Evolutionary conservation across 2,113 vertebrate species (phyloP), one percentile per base, ranked within the genome.

Genomic region (Riparia riparia): DNA sequence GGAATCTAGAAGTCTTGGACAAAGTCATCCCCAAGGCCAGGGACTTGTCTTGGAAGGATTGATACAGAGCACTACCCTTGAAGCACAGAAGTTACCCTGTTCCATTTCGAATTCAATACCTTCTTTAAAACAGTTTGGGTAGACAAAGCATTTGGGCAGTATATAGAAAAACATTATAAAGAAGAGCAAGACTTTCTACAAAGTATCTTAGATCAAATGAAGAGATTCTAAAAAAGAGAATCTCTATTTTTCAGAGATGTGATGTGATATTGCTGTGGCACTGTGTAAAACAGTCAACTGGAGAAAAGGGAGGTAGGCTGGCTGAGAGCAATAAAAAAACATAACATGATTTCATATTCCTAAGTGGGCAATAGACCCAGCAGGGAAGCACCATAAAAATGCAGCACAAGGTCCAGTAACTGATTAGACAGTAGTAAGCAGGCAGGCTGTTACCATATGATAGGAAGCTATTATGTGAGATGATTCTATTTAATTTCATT

Each of bases 401-500:
- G 49, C 9, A 89, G 50, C 65, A 76, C 41, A 82, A 47, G n/a
- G 37, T 94, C 96, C 78, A 94, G 63, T 94, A 93, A 85, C 72
- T 94, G 44, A 93, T 96, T 91, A 95, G 80, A 88, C 74, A 79
- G 80, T 22, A 73, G 37, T 82, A 89, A 97, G 96, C 54, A 86
- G 74, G 24, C 37, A 93, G n/a, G 50, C 89, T 79, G 28, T 58
- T 90, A 85, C 86, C 25, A 78, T 94, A 96, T 79, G 54, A 91
- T 76, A 86, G 42, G 51, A 96, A 95, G 34, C 14, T 95, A 94
- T 94, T 97, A 64, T 60, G 68, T 82, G 64, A 86, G 56, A 90
- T 90, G 25, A 83, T 78, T 94, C 47, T 82, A 86, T 85, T 95
- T 94, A 91, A 97, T 96, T 93, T 82, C 17, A 74, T 93, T 95